Percentiles rank a stretch among this genome's conserved stretches.
Evolutionary conservation across 2,113 vertebrate genomes (phyloP).

Genomic region (Melanerpes formicivorus): DNA sequence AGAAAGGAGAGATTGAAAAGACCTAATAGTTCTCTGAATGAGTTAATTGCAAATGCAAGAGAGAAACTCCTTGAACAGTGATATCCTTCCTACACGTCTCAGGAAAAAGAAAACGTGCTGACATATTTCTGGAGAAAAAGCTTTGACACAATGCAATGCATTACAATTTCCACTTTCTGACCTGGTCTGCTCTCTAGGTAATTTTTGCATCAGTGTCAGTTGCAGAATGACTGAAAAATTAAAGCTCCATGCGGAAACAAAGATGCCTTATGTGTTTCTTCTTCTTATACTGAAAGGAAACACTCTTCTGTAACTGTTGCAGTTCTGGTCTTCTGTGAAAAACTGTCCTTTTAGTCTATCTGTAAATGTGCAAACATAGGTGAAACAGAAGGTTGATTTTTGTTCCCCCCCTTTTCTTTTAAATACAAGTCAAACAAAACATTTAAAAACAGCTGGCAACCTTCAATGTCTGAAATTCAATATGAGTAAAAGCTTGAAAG

Average conservation of each 20-base stretch:
- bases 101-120: slow-evolving; percentile 20
- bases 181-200: slow-evolving; percentile 33
- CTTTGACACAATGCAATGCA: slow-evolving; percentile 51
- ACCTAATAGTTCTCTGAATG: slow-evolving; percentile 11
- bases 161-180: slow-evolving; percentile 57
- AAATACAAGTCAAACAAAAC: background rate
- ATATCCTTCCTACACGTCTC: slow-evolving; percentile 1
- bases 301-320: background rate
- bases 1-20: slow-evolving; percentile 49
- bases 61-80: background rate
- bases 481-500: background rate
- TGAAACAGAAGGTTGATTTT: background rate
- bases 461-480: background rate
- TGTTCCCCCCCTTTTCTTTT: background rate
- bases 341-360: background rate
- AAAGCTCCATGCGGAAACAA: slow-evolving; percentile 34
- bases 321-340: slow-evolving; percentile 6
- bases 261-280: slow-evolving; percentile 38
- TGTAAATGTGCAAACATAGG: background rate
- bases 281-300: slow-evolving; percentile 24
- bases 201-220: slow-evolving; percentile 61
- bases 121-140: slow-evolving; percentile 47
- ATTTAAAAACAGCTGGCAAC: background rate
- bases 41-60: slow-evolving; percentile 32
- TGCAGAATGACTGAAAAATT: slow-evolving; percentile 58